Percentiles rank a stretch among this genome's conserved stretches.
Conservation (phyloP, 2,888 invertebrate genomes). For the Volucella inflata region DNA sequence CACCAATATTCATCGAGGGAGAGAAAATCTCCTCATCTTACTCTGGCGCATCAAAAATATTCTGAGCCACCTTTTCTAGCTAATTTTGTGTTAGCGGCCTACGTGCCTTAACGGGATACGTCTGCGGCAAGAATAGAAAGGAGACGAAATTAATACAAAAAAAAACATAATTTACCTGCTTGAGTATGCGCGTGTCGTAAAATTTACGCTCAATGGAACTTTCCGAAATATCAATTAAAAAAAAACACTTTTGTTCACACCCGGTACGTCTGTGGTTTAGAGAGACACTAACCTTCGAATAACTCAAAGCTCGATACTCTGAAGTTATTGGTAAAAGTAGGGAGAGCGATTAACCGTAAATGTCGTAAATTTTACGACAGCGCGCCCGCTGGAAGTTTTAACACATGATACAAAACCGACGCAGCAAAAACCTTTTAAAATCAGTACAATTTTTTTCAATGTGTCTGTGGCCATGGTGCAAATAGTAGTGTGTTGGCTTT, state of each 20-base stretch:
- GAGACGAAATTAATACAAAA: not conserved
- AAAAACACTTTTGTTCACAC: not conserved
- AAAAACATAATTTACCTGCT: constrained; percentile 2
- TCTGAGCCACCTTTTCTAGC: too few relatives aligned
- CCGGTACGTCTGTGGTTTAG: not conserved
- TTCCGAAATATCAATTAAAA: constrained; percentile 8
- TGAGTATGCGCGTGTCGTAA: constrained; percentile 8
- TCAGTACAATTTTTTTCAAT: too few relatives aligned
- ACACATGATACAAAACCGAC: too few relatives aligned
- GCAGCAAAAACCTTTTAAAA: too few relatives aligned
- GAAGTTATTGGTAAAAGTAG: constrained; percentile 2
- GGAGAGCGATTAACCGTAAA: constrained; percentile 2
- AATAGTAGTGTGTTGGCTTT: too few relatives aligned
- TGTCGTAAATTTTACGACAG: constrained; percentile 4
- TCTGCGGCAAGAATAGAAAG: too few relatives aligned
- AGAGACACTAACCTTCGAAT: constrained; percentile 13
- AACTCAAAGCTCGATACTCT: constrained; percentile 8
- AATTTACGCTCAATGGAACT: constrained; percentile 6
- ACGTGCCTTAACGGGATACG: too few relatives aligned
- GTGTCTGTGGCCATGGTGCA: too few relatives aligned
- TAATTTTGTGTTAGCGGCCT: too few relatives aligned
- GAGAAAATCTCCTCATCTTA: too few relatives aligned
- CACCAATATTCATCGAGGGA: constrained; percentile 7
- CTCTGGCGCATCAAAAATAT: too few relatives aligned
- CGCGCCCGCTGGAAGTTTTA: constrained; percentile 13